phyloP scores from a whole-genome alignment of 1,140 invertebrate species.

The Drosophila oshimai region DNA sequence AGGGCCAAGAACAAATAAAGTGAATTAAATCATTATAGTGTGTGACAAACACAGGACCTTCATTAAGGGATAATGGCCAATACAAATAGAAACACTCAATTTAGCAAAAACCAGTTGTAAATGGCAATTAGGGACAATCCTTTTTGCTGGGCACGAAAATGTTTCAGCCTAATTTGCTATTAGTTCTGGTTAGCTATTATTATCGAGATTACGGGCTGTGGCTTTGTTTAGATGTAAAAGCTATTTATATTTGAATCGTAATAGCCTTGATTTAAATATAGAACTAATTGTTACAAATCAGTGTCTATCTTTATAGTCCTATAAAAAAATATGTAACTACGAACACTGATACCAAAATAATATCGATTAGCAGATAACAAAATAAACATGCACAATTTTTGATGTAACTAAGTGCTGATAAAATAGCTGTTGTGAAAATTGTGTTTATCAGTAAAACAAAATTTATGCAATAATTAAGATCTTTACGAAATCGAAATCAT shows the following conservation, averaged over 20 bases:
- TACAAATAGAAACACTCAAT: conserved; percentile 1
- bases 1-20: conserved; percentile 9
- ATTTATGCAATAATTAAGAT: no score
- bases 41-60: conserved; percentile 29
- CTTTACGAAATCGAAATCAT: no score
- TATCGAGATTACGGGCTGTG: conserved; percentile 3
- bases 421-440: not conserved
- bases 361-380: not conserved
- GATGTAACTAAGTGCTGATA: conserved; percentile 12
- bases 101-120: conserved; percentile 9
- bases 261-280: conserved; percentile 28
- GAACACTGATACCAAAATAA: not conserved
- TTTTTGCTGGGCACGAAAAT: conserved; percentile 5
- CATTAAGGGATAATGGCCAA: conserved; percentile 24
- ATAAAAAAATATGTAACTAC: no score
- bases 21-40: conserved; percentile 44
- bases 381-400: not conserved
- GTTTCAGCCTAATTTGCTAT: conserved; percentile 6
- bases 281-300: conserved; percentile 42
- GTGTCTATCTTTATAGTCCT: no score
- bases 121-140: conserved; percentile 18
- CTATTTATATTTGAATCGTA: conserved; percentile 8
- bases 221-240: not conserved
- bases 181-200: not conserved
- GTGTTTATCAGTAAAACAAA: no score